Evolutionary conservation across 2,888 invertebrate genomes (phyloP).

Genomic region (Omphaloscelis lunosa): DNA sequence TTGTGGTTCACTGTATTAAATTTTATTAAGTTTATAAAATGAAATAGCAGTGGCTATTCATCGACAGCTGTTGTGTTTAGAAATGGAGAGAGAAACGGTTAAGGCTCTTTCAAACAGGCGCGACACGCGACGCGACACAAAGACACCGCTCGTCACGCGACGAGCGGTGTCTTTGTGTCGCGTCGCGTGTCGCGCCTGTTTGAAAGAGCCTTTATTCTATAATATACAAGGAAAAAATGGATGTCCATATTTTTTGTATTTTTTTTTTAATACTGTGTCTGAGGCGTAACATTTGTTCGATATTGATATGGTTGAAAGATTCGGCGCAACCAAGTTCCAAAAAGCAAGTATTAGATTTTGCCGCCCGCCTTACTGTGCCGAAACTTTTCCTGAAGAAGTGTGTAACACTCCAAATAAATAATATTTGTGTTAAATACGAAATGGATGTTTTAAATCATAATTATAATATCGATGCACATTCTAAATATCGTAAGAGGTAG

Average conservation of each 20-base stretch:
- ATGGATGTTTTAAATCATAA: not conserved
- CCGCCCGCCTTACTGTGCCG: not conserved
- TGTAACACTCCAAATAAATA: too few species aligned
- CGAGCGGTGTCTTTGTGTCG: too few species aligned
- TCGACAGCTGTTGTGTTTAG: not conserved
- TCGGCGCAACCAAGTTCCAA: too few species aligned
- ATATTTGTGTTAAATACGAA: not conserved
- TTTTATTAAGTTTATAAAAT: slow-evolving; percentile 33
- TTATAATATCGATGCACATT: not conserved
- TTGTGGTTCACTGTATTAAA: slow-evolving; percentile 47
- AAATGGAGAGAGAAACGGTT: not conserved
- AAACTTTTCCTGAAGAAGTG: too few species aligned
- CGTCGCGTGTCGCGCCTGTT: too few species aligned
- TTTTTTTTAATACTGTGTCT: too few species aligned
- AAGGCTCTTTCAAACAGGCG: too few species aligned
- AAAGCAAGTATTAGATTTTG: not conserved
- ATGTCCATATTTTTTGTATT: not conserved
- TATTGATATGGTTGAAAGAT: too few species aligned
- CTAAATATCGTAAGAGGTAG: not conserved
- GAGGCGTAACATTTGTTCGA: too few species aligned
- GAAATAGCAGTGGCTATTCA: slow-evolving; percentile 15
- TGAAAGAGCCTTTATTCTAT: too few species aligned
- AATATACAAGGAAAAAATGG: slow-evolving; percentile 3
- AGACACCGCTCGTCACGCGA: too few species aligned
- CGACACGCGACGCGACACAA: too few species aligned